Percentiles rank a stretch among this genome's conserved stretches.
phyloP scores from a whole-genome alignment of 2,113 vertebrate genomes.

The Lates calcarifer region DNA sequence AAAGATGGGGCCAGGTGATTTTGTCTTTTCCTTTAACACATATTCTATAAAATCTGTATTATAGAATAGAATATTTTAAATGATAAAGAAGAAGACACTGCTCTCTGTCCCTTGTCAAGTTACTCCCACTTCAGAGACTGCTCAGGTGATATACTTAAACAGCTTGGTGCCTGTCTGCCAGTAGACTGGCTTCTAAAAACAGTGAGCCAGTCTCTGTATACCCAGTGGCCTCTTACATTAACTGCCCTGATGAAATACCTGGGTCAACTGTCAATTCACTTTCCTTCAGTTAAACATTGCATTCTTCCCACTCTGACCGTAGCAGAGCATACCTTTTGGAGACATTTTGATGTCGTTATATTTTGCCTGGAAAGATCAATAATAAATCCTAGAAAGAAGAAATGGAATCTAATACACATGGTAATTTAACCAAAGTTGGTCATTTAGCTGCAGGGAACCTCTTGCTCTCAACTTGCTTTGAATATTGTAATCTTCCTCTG shows the following conservation, averaged over 20 bases:
- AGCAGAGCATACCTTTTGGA: slow-evolving; percentile 12
- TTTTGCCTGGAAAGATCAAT: slow-evolving; percentile 52
- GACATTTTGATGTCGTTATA: slow-evolving; percentile 31
- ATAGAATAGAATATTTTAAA: slow-evolving; percentile 27
- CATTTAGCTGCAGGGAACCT: slow-evolving; percentile 34
- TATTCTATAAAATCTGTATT: slow-evolving; percentile 43
- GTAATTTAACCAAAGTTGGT: slow-evolving; percentile 51
- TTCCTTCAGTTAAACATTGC: slow-evolving; percentile 24
- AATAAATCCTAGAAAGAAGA: slow-evolving; percentile 49
- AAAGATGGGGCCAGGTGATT: slow-evolving; percentile 16
- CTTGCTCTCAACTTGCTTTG: slow-evolving; percentile 34
- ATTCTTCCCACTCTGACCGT: not conserved
- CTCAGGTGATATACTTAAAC: slow-evolving; percentile 20
- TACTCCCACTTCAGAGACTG: slow-evolving; percentile 14
- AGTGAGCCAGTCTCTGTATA: slow-evolving; percentile 14
- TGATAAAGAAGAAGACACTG: slow-evolving; percentile 6
- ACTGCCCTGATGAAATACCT: slow-evolving; percentile 30
- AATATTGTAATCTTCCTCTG: slow-evolving; percentile 47
- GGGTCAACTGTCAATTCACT: slow-evolving; percentile 42
- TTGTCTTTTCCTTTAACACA: slow-evolving; percentile 20
- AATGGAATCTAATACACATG: slow-evolving; percentile 50
- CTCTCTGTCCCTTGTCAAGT: slow-evolving; percentile 12
- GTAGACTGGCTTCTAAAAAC: slow-evolving; percentile 14
- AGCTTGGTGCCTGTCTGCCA: slow-evolving; percentile 8
- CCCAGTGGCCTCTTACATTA: slow-evolving; percentile 14